These are phyloP conservation scores for Mus spretus DNA, from an alignment of 2,797 vertebrate genomes.

Conservation along the genomic window DNA sequence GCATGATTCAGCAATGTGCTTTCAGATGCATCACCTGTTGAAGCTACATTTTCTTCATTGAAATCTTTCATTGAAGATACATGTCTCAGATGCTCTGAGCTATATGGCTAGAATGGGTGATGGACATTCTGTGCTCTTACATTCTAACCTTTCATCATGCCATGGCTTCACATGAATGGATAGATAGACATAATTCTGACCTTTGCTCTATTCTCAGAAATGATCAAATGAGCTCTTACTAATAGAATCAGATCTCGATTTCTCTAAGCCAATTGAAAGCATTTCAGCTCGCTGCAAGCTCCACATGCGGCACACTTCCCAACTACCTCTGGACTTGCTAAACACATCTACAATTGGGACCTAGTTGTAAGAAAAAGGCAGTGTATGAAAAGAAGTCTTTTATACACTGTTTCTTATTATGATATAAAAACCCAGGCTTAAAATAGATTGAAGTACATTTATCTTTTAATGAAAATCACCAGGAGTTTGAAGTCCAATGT, in stretches of 20 bases:
- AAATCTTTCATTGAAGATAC: neutral
- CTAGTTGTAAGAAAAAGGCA: neutral
- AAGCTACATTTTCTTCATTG: neutral
- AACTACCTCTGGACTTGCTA: slow-evolving; percentile 69
- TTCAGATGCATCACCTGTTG: neutral
- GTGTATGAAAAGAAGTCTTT: slow-evolving; percentile 65
- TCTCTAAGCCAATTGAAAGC: slow-evolving; percentile 56
- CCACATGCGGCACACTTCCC: slow-evolving; percentile 42
- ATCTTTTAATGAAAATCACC: slow-evolving; percentile 81
- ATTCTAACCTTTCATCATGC: slow-evolving; percentile 35
- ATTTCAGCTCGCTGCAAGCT: slow-evolving; percentile 59
- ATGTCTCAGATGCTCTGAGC: neutral
- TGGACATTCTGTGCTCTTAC: slow-evolving; percentile 25
- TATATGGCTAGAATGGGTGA: slow-evolving; percentile 28
- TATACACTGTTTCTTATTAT: slow-evolving; percentile 57
- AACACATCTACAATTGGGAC: slow-evolving; percentile 62
- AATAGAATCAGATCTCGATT: slow-evolving; percentile 60
- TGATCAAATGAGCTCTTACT: neutral
- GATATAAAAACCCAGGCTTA: slow-evolving; percentile 70
- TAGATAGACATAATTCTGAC: slow-evolving; percentile 8
- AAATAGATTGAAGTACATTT: slow-evolving; percentile 77
- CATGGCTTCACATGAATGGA: slow-evolving; percentile 47
- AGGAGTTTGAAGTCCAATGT: slow-evolving; percentile 72
- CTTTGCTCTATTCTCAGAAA: slow-evolving; percentile 54
- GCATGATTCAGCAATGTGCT: neutral